These are phyloP conservation scores for Tetropium fuscum DNA, from an alignment of 2,888 invertebrate species.

Conservation along the genomic window DNA sequence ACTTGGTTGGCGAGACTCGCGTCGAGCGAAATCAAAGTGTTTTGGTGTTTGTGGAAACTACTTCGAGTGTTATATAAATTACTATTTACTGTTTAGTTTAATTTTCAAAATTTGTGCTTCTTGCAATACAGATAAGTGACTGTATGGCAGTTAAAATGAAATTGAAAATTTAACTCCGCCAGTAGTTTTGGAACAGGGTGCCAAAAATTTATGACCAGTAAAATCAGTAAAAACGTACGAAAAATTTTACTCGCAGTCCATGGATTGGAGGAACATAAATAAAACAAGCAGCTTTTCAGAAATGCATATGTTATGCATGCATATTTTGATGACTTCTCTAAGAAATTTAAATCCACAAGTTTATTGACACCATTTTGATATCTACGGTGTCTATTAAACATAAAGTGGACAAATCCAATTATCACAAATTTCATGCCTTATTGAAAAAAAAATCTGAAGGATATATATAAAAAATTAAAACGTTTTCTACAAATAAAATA, in stretches of 20 bases:
- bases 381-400: slow-evolving; percentile 28
- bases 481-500: neutral
- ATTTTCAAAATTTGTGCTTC: too few species aligned
- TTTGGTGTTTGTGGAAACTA: too few species aligned
- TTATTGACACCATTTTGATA: too few species aligned
- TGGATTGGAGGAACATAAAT: slow-evolving; percentile 27
- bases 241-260: slow-evolving; percentile 10
- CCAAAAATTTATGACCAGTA: slow-evolving; percentile 9
- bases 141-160: neutral
- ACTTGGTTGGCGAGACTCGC: too few species aligned
- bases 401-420: slow-evolving; percentile 14
- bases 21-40: too few species aligned
- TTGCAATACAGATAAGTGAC: neutral
- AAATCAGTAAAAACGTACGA: slow-evolving; percentile 16
- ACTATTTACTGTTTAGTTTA: too few species aligned
- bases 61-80: too few species aligned
- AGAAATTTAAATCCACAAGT: slow-evolving; percentile 29
- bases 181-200: slow-evolving; percentile 13
- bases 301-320: slow-evolving; percentile 28
- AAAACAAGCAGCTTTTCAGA: slow-evolving; percentile 32
- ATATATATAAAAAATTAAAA: neutral
- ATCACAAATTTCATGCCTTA: slow-evolving; percentile 5
- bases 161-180: slow-evolving; percentile 14
- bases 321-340: slow-evolving; percentile 32
- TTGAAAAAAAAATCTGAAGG: neutral